Evolutionary conservation across 2,113 vertebrate species (phyloP), one percentile per base, ranked within the genome.

Genomic region (Peromyscus maniculatus): DNA sequence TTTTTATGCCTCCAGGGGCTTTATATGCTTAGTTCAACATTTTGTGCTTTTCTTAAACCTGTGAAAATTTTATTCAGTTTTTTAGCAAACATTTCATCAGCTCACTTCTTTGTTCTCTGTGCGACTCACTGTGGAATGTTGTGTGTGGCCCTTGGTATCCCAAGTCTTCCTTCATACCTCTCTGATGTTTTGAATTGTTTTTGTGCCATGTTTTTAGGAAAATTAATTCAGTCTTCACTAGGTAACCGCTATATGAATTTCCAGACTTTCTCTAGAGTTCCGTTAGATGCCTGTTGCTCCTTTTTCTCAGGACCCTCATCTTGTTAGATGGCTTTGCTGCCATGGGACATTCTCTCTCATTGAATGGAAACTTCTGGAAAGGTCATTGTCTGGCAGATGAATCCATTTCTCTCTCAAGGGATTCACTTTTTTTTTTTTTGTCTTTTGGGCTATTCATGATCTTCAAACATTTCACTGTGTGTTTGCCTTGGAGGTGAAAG

Each of bases 11-110:
- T 59, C 16, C 12, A 15, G 55, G 72, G n/a, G 26, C 71, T 39
- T 59, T 22, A 17, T 28, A 28, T 82, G 77, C n/a, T 57, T 64
- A 19, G 26, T 28, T 52, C 39, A 17, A 75, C 36, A 9, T 77
- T 52, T 82, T 7, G 33, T 92, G n/a, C 55, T 96, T 94, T 67
- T 57, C 13, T 96, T 79, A 83, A 69, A 74, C 36, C n/a, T 17
- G 83, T 33, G 6, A 71, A 19, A 49, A 16, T 55, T 33, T 78
- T 17, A 5, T 8, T 19, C 39, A 46, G 1, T 24, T 64, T 13
- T 43, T 64, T 62, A 52, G 72, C 55, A 72, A 10, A 6, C 19
- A 36, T 43, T 84, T 62, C 1, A 3, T 17, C 19, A 43, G 28
- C 9, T 28, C 7, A 24, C 43, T 1, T 16, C 36, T 69, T n/a